Evolutionary conservation across 2,113 vertebrate genomes (phyloP).

Genomic region (Hippocampus comes): DNA sequence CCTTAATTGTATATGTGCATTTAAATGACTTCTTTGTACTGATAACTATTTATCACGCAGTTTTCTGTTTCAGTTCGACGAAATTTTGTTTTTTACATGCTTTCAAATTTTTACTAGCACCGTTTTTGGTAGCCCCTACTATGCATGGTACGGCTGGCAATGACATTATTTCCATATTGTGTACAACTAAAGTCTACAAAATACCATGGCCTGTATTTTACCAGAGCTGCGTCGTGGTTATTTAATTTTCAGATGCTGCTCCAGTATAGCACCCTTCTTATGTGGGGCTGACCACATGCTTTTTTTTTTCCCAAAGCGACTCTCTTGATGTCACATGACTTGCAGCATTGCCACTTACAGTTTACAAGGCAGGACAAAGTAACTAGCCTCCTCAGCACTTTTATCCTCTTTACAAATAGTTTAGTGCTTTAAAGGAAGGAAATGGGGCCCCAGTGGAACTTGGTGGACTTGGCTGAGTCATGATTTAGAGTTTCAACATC

Average conservation of each 20-base stretch:
- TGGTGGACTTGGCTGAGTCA: slow-evolving; percentile 17
- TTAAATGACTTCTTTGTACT: neutral
- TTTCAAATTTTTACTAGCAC: neutral
- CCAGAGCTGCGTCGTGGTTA: neutral
- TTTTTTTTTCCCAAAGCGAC: slow-evolving; percentile 26
- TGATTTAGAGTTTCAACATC: slow-evolving; percentile 16
- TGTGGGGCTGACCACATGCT: slow-evolving; percentile 36
- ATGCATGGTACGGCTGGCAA: neutral
- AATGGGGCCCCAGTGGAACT: slow-evolving; percentile 39
- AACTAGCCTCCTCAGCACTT: slow-evolving; percentile 68
- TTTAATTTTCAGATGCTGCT: slow-evolving; percentile 13
- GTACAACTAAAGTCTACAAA: neutral
- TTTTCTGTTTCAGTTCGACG: neutral
- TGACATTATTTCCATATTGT: neutral
- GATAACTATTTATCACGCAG: neutral
- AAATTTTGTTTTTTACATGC: neutral
- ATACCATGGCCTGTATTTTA: neutral
- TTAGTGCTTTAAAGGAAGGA: slow-evolving; percentile 64
- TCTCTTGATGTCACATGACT: slow-evolving; percentile 51
- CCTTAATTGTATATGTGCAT: neutral
- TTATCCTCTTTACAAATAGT: slow-evolving; percentile 50
- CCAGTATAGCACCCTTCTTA: slow-evolving; percentile 46
- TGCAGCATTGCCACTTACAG: slow-evolving; percentile 36
- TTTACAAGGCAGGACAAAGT: slow-evolving; percentile 55
- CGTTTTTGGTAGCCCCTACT: neutral